Base-by-base conservation (phyloP, 2,888 invertebrate species). In the Clepsis dumicolana region DNA sequence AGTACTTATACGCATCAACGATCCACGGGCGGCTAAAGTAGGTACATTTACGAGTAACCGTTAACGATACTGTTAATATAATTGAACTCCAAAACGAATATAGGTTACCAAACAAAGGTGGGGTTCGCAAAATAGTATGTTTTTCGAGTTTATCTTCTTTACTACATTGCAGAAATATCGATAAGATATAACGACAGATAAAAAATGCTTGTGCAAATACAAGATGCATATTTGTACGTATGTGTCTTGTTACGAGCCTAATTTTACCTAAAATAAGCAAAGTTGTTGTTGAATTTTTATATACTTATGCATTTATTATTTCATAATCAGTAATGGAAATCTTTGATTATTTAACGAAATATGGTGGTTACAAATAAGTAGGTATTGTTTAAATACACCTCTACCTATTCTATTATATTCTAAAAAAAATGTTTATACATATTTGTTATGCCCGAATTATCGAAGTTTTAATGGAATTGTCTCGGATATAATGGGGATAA, bases 71-170 rank as follows among this genome's bases (percentile, higher is more conserved):
- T 61, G 72, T 80, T 74, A 74, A 85, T 85, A 86, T 84, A 86
- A 84, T 87, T 86, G 84, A 77, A 80, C 76, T 77, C 18, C 32
- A 77, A 77, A 73, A 74, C 60, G 76, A 86, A 91, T 87, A 82
- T 91, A 79, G 91, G 91, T 89, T 89, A 90, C 77, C 87, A 89
- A 92, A 92, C 87, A 91, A 85, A 89, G 92, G 92, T 80, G 87
- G 83, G 85, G 90, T 88, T 88, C 80, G 91, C 92, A 79, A 91
- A 92, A 91, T 86, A 87, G 80, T 83, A 75, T 80, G 82, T 83
- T 85, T 84, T 86, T 82, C 75, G 73, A 77, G 73, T 81, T 89
- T 91, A 92, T 92, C 91, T 85, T 80, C 72, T 74, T 77, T 75
- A 75, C 81, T 82, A 86, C 44, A 81, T 86, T 91, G 90, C 91